phyloP scores from a whole-genome alignment of 2,888 invertebrate species.

The Noctua janthe region DNA sequence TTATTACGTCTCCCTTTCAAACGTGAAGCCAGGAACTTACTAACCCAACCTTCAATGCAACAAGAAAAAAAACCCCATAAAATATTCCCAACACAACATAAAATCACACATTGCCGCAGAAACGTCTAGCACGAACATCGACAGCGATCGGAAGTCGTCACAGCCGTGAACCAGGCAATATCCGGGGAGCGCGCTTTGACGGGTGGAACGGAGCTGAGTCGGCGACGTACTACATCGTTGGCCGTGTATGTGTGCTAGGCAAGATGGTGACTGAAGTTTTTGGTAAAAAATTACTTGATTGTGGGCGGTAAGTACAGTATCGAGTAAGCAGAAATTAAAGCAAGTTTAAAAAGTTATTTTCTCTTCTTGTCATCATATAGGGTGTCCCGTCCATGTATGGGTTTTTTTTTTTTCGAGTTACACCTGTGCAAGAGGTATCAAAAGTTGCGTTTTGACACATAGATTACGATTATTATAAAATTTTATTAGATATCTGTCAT shows the following conservation, averaged over 20 bases:
- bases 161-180: slow-evolving; percentile 79
- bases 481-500: too few relatives aligned
- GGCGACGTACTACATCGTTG: slow-evolving; percentile 30
- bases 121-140: slow-evolving; percentile 51
- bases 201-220: slow-evolving; percentile 67
- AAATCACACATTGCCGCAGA: slow-evolving; percentile 46
- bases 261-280: slow-evolving; percentile 6
- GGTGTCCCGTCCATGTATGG: too few relatives aligned
- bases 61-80: slow-evolving; percentile 1
- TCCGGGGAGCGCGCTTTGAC: slow-evolving; percentile 72
- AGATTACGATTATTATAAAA: too few relatives aligned
- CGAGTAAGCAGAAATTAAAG: too few relatives aligned
- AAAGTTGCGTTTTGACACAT: too few relatives aligned
- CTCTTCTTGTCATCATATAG: neutral
- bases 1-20: neutral
- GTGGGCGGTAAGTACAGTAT: neutral
- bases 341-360: neutral
- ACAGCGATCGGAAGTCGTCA: slow-evolving; percentile 77
- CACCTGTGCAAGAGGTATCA: too few relatives aligned
- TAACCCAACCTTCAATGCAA: neutral
- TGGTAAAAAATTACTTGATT: neutral
- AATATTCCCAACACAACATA: slow-evolving; percentile 33
- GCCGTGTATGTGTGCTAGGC: slow-evolving; percentile 14
- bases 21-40: neutral
- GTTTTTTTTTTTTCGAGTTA: too few relatives aligned